Evolutionary conservation across 2,113 vertebrate genomes (phyloP), one percentile per base, ranked within the genome.

Genomic region (Pedetes capensis): DNA sequence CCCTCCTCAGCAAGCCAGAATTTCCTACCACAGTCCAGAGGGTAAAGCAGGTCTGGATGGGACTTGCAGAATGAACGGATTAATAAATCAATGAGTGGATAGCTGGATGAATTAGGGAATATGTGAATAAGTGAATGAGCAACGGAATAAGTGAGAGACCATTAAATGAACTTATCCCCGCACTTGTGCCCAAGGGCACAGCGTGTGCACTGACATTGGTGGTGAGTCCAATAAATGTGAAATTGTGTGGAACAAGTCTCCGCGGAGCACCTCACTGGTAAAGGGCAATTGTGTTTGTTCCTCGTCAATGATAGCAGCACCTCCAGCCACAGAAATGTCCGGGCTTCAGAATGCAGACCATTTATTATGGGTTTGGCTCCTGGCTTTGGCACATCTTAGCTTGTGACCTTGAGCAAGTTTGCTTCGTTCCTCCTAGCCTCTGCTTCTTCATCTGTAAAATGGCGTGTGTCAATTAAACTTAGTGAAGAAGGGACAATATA

Each of bases 241-340:
- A 84, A 84, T 61, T 49, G 63, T 23, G 59, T 64, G 93, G 92
- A 87, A 44, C 1, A 11, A 17, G 47, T 87, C 84, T 93, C 89
- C 34, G 3, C 0, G 93, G 93, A 68, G 37, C 7, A 1, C 20
- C 59, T 71, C 39, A 0, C 64, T 11, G 61, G 78, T 18, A 44
- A 89, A 83, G 64, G 91, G 79, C 16, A 0, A 34, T 8, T 0
- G 6, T 53, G 27, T 49, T 80, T 75, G 39, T 42, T 84, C 69
- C 71, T 47, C 7, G 1, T 72, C 23, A 6, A 7, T 32, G 69
- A 84, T 16, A 22, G 39, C 79, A 51, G 47, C 53, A 23, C 63
- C 0, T 0, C 71, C 37, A 3, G 29, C 72, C 1, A 0, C 44
- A 55, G 76, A 17, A 55, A 42, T n/a, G 29, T 4, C 11, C 18